Conservation (phyloP, 37 sponge, comb jelly and placozoan species). For the Theonella swinhoei region DNA sequence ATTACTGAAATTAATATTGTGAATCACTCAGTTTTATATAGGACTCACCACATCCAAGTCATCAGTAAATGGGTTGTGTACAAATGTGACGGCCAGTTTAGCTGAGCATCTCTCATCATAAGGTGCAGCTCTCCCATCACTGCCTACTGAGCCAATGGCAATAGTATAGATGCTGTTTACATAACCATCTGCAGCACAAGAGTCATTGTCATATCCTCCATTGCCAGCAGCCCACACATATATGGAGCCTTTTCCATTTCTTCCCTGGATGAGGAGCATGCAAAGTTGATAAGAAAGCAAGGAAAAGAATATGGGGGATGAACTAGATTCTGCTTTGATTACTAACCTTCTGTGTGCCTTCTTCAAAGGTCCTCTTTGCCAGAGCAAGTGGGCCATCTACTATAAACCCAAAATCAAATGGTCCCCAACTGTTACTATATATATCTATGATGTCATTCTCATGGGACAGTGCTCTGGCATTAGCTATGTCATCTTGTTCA, state of each 20-base stretch:
- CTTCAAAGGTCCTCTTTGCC: conserved; percentile 48
- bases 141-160: conserved; percentile 68
- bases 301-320: background rate
- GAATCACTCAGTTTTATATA: background rate
- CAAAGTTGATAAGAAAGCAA: background rate
- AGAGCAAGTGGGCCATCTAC: conserved; percentile 81
- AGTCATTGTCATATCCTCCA: conserved; percentile 74
- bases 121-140: conserved; percentile 65
- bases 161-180: conserved; percentile 83
- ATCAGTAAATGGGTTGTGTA: background rate
- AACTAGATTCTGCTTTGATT: background rate
- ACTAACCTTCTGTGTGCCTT: conserved; percentile 54
- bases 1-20: background rate
- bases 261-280: conserved; percentile 73
- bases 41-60: background rate
- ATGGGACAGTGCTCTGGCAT: conserved; percentile 72
- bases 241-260: conserved; percentile 76
- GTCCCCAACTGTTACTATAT: conserved; percentile 92
- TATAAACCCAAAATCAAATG: conserved; percentile 81
- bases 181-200: conserved; percentile 91
- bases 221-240: conserved; percentile 96
- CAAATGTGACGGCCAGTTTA: conserved; percentile 74
- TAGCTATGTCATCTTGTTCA: conserved; percentile 74
- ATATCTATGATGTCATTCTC: conserved; percentile 70
- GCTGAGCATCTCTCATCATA: conserved; percentile 84